phyloP scores from a whole-genome alignment of 1,140 invertebrate species.

The Monochamus saltuarius region DNA sequence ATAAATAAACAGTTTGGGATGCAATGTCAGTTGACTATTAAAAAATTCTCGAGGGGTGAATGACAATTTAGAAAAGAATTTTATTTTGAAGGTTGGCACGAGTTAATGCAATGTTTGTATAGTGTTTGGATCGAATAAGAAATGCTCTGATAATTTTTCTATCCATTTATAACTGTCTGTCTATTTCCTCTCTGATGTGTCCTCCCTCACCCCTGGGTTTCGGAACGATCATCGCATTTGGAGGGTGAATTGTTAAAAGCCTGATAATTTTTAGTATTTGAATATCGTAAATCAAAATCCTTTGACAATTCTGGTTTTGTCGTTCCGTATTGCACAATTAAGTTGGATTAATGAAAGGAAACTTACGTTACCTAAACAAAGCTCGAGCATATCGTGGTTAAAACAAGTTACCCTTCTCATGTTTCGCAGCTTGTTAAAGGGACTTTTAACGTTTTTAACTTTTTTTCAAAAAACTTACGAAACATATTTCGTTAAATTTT shows the following conservation, averaged over 20 bases:
- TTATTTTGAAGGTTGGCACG: slow-evolving; percentile 23
- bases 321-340: no score
- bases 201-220: slow-evolving; percentile 39
- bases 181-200: slow-evolving; percentile 53
- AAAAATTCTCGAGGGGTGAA: slow-evolving; percentile 10
- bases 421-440: no score
- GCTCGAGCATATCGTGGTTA: no score
- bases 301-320: no score
- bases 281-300: slow-evolving; percentile 43
- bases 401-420: no score
- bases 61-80: slow-evolving; percentile 27
- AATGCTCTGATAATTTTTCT: slow-evolving; percentile 55
- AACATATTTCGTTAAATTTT: no score
- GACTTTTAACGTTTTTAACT: no score
- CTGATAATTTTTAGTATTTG: slow-evolving; percentile 44
- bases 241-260: slow-evolving; percentile 47
- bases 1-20: slow-evolving; percentile 4
- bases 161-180: slow-evolving; percentile 56
- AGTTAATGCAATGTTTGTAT: slow-evolving; percentile 46
- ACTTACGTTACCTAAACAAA: no score
- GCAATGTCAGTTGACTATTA: slow-evolving; percentile 4
- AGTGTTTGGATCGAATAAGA: slow-evolving; percentile 50
- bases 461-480: no score
- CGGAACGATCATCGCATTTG: slow-evolving; percentile 33
- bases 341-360: no score